Evolutionary conservation across 2,888 invertebrate species (phyloP).

Genomic region (Ceraclea dissimilis): DNA sequence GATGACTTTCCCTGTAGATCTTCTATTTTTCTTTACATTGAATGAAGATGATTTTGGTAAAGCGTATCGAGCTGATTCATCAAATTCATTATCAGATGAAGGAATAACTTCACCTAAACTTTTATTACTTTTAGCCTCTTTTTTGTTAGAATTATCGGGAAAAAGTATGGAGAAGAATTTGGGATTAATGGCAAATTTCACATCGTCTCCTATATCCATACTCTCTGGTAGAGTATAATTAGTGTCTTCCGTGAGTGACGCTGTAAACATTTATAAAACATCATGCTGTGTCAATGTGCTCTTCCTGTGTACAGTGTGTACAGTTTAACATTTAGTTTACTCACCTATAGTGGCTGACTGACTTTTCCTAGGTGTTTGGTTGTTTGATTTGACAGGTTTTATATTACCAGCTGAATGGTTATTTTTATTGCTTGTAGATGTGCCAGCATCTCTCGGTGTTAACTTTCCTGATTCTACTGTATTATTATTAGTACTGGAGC

Average conservation of each 20-base stretch:
- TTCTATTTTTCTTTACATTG: background rate
- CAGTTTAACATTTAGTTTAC: no score
- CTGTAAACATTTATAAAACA: background rate
- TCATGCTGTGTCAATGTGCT: no score
- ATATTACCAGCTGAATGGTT: no score
- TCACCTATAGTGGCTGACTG: no score
- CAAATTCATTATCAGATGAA: constrained; percentile 5
- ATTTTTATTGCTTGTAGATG: no score
- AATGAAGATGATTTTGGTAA: background rate
- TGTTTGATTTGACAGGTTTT: no score
- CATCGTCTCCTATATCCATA: constrained; percentile 5
- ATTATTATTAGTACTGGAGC: no score
- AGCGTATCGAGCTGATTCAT: constrained; percentile 6
- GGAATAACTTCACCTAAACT: no score
- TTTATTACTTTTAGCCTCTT: background rate
- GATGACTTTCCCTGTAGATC: background rate
- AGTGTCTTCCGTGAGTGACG: background rate
- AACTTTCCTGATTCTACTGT: no score
- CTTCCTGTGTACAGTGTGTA: no score
- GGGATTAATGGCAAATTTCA: constrained; percentile 11
- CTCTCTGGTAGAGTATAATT: background rate
- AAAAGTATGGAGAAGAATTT: constrained; percentile 3
- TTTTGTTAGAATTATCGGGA: background rate
- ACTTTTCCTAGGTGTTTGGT: no score
- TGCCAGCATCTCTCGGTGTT: no score